Evolutionary conservation across 2,888 invertebrate genomes (phyloP).

Genomic region (Camponotus fellah): DNA sequence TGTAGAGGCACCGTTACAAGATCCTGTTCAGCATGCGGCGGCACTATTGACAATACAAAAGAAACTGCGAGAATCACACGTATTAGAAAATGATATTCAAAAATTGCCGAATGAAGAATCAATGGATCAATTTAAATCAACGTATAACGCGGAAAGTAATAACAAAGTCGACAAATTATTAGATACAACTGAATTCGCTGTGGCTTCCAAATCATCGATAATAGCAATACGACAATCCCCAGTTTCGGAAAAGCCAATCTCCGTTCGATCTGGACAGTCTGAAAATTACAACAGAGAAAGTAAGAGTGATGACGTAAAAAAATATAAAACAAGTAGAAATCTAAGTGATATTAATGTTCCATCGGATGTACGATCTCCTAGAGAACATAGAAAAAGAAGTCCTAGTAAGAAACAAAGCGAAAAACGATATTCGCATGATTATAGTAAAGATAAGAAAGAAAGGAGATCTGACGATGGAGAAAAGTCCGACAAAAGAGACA

Average conservation of each 20-base stretch:
- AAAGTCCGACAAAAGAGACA: constrained; percentile 60
- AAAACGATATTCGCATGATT: constrained; percentile 72
- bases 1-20: constrained; percentile 57
- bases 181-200: constrained; percentile 55
- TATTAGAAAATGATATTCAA: constrained; percentile 35
- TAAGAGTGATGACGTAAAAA: constrained; percentile 57
- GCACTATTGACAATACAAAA: constrained; percentile 69
- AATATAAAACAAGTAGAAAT: constrained; percentile 54
- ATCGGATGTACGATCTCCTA: constrained; percentile 71
- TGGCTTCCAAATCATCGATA: constrained; percentile 49
- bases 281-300: constrained; percentile 38
- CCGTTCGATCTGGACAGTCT: constrained; percentile 53
- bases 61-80: constrained; percentile 65
- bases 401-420: constrained; percentile 76
- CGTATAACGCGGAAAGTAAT: constrained; percentile 20
- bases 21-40: constrained; percentile 63
- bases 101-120: constrained; percentile 22
- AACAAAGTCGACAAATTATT: constrained; percentile 23
- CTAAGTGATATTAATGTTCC: constrained; percentile 58
- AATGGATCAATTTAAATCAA: constrained; percentile 52
- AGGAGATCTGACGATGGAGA: constrained; percentile 71
- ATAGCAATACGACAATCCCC: constrained; percentile 36
- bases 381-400: constrained; percentile 76
- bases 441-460: constrained; percentile 72
- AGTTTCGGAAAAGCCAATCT: constrained; percentile 24